These are phyloP conservation scores for Sitodiplosis mosellana DNA, from an alignment of 1,140 invertebrate species.

Conservation along the genomic window DNA sequence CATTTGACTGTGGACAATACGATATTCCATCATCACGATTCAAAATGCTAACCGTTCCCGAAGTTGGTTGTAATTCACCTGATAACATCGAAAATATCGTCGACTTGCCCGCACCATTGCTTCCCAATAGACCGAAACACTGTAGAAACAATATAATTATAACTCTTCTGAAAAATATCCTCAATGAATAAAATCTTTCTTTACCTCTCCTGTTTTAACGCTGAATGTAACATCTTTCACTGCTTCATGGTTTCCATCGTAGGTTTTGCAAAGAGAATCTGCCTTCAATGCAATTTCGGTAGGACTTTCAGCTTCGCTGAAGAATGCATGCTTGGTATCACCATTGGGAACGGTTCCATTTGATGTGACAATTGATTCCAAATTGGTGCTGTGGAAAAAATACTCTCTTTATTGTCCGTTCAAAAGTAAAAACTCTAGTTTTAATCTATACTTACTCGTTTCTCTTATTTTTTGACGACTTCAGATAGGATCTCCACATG, in stretches of 20 bases:
- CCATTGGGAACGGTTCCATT: constrained; percentile 1
- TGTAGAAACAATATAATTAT: constrained; percentile 8
- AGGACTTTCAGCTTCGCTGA: constrained; percentile 1
- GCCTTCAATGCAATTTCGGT: constrained; percentile 12
- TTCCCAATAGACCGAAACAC: constrained; percentile 58
- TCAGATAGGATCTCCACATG: constrained; percentile 15
- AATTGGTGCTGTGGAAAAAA: background rate
- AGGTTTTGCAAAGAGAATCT: constrained; percentile 17
- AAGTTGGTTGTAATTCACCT: constrained; percentile 34
- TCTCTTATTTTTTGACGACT: background rate
- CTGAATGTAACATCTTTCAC: constrained; percentile 19
- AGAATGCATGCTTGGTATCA: background rate
- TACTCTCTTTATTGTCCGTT: background rate
- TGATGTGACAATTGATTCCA: background rate
- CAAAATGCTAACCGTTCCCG: constrained; percentile 30
- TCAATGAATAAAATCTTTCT: too few species aligned
- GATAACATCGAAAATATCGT: constrained; percentile 57
- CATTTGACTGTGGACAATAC: constrained; percentile 73
- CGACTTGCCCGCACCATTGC: constrained; percentile 56
- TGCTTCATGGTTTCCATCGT: constrained; percentile 11
- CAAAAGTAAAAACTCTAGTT: background rate
- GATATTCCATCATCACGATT: constrained; percentile 21
- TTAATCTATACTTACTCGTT: background rate
- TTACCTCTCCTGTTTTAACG: constrained; percentile 15
- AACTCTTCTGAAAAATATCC: too few species aligned